These are phyloP conservation scores for Nemapogon koenigi DNA, from an alignment of 2,888 invertebrate species.

Conservation along the genomic window DNA sequence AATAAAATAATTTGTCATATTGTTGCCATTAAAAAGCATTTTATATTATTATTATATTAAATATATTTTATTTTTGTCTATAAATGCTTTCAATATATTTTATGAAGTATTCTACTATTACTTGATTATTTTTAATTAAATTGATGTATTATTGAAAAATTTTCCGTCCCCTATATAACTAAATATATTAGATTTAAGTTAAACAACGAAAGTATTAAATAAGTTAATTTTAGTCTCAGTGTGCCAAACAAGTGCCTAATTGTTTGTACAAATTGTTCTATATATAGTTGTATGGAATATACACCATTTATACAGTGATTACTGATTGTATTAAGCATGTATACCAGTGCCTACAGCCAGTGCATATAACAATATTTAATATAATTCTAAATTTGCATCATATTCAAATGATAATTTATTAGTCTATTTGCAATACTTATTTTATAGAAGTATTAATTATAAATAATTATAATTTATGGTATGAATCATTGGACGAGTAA, in stretches of 20 bases:
- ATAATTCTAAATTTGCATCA: no score
- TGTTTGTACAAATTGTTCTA: neutral
- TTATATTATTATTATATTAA: no score
- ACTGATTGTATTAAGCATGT: no score
- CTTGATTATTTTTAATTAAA: neutral
- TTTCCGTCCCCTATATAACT: neutral
- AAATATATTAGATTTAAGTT: neutral
- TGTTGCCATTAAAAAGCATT: no score
- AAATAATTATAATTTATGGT: neutral
- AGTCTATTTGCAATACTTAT: neutral
- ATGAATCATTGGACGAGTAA: neutral
- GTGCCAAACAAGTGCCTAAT: constrained; percentile 4
- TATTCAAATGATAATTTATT: no score
- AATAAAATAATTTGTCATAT: neutral
- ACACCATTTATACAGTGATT: neutral
- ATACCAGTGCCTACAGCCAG: no score
- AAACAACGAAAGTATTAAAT: neutral
- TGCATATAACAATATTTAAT: no score
- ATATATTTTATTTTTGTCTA: no score
- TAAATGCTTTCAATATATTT: no score
- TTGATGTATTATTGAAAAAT: neutral
- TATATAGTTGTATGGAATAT: neutral
- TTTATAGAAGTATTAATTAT: neutral
- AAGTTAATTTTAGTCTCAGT: neutral
- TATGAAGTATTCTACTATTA: no score